Evolutionary conservation across 2,797 vertebrate genomes (phyloP), one percentile per base, ranked within the genome.

Genomic region (Dermochelys coriacea): DNA sequence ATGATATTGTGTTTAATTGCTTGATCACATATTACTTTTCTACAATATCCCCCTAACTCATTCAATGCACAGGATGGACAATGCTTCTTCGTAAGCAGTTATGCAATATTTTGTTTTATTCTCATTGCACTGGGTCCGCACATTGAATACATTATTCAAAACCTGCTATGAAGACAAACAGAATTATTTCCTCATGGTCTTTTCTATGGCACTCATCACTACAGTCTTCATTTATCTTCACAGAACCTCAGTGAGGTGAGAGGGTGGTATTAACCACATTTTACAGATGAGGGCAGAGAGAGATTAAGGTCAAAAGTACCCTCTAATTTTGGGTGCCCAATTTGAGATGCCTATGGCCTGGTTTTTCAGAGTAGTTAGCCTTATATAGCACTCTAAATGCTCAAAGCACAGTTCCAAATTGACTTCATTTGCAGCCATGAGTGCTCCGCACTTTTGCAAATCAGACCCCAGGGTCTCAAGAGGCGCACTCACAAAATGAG

Each of bases 1-100:
- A 68, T 37, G n/a, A 37, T 68, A 47, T 23, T 47, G 15, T 91
- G 50, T 80, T 37, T 3, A 90, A 31, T 86, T 87, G 27, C 37
- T 64, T 59, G 49, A 47, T 23, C n/a, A 95, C 50, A 81, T 34
- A 94, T 93, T 81, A 78, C 10, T 85, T 94, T 89, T 54, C 77
- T 86, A 71, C 79, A 75, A 91, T 37, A 34, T 78, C 68, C 0
- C 41, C 0, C 1, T 12, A 37, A 49, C 59, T 93, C 61, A 87
- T 87, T 93, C 47, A 47, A 3, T 23, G 57, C 34, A 84, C 68
- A 2, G 49, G 50, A 45, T 81, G 12, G 14, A 29, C 8, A 91
- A 68, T 90, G 86, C 83, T 57, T 54, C 50, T 89, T 88, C 55
- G 82, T 15, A 64, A 93, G 3, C n/a, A 86, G 6, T 54, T 3